These are phyloP conservation scores for Ctenochaetus hawaiiensis DNA, from an alignment of 2,797 vertebrate species.

Conservation along the genomic window DNA sequence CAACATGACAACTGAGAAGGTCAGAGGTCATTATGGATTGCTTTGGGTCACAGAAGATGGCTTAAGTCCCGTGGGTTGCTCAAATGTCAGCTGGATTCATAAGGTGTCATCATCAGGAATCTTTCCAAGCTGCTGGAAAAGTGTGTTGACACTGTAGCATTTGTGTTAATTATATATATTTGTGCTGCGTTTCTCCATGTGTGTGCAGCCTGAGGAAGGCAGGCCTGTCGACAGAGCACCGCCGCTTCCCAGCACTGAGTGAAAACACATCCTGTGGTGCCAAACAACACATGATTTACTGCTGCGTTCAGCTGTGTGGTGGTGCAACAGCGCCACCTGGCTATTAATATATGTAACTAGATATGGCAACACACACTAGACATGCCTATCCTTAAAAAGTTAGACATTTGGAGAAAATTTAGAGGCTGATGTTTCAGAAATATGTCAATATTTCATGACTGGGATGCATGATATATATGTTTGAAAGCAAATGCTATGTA, in stretches of 20 bases:
- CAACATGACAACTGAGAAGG: constrained; percentile 57
- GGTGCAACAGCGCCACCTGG: constrained; percentile 74
- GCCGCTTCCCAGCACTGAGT: constrained; percentile 64
- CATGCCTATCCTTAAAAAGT: not conserved
- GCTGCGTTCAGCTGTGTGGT: constrained; percentile 67
- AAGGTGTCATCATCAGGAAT: constrained; percentile 17
- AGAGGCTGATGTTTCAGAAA: not conserved
- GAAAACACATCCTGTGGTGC: constrained; percentile 55
- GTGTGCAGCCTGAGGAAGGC: constrained; percentile 28
- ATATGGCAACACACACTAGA: not conserved
- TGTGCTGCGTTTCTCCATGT: constrained; percentile 8
- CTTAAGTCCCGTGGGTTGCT: constrained; percentile 27
- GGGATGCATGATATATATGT: not conserved
- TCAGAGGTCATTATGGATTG: constrained; percentile 65
- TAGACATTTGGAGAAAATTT: not conserved
- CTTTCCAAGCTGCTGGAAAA: constrained; percentile 30
- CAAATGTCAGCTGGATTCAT: constrained; percentile 67
- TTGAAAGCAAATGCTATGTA: too few species aligned
- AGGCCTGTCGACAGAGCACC: constrained; percentile 68
- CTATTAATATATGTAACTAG: constrained; percentile 1
- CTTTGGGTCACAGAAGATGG: constrained; percentile 49
- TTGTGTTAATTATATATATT: constrained; percentile 43
- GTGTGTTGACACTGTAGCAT: constrained; percentile 16
- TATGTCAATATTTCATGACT: not conserved
- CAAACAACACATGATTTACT: constrained; percentile 67